phyloP scores from a whole-genome alignment of 2,888 invertebrate genomes.

The Chalcis sispes region DNA sequence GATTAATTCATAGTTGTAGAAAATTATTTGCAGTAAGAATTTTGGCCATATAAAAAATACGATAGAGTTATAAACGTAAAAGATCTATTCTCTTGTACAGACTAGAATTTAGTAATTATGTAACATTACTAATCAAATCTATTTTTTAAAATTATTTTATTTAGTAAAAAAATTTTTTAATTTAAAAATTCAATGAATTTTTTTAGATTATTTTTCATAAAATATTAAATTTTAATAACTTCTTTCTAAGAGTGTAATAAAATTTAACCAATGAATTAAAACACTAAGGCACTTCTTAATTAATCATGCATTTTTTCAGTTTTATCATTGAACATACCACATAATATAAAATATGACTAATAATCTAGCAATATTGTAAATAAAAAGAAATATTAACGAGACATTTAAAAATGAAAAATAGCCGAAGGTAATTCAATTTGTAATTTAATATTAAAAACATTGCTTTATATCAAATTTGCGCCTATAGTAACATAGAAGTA shows the following conservation, averaged over 20 bases:
- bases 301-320: slow-evolving; percentile 7
- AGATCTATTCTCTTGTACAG: slow-evolving; percentile 43
- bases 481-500: slow-evolving; percentile 55
- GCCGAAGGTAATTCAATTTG: slow-evolving; percentile 42
- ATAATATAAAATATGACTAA: slow-evolving; percentile 20
- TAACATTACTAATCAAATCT: slow-evolving; percentile 11
- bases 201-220: no score
- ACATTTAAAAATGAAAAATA: slow-evolving; percentile 28
- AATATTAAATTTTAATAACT: no score
- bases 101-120: slow-evolving; percentile 23
- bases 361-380: slow-evolving; percentile 56
- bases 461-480: slow-evolving; percentile 50
- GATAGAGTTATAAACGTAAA: slow-evolving; percentile 38
- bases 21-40: slow-evolving; percentile 38
- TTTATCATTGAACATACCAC: slow-evolving; percentile 38
- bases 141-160: background rate
- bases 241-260: background rate
- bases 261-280: slow-evolving; percentile 3
- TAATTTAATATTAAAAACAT: slow-evolving; percentile 56
- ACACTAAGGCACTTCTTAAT: background rate
- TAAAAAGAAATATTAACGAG: slow-evolving; percentile 48
- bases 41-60: slow-evolving; percentile 46
- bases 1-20: slow-evolving; percentile 55
- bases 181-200: background rate
- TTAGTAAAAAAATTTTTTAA: background rate